phyloP scores from a whole-genome alignment of 2,113 vertebrate genomes.

The Oophaga pumilio region DNA sequence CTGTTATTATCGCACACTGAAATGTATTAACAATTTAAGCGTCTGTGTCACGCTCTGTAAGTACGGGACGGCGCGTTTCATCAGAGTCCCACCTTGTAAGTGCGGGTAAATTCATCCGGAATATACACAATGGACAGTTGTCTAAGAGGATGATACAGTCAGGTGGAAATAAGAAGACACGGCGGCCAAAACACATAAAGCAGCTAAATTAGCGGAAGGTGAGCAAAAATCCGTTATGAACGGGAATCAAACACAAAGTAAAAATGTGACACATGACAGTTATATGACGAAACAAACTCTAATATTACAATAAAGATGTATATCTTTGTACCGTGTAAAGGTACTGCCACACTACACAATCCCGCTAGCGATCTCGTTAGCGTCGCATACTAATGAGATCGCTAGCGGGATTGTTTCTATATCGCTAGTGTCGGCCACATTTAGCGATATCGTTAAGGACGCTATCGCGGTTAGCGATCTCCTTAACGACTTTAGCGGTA shows the following conservation, averaged over 20 bases:
- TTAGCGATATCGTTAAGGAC: no score
- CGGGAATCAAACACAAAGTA: not conserved
- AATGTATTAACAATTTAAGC: slow-evolving; percentile 19
- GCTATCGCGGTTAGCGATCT: no score
- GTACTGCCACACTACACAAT: no score
- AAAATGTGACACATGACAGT: not conserved
- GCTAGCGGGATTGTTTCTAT: no score
- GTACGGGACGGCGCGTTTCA: slow-evolving; percentile 7
- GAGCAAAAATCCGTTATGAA: not conserved
- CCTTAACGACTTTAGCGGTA: no score
- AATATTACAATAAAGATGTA: no score
- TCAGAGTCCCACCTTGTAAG: slow-evolving; percentile 19
- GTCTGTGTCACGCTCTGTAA: not conserved
- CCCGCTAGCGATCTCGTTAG: no score
- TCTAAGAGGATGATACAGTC: not conserved
- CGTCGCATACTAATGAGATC: no score
- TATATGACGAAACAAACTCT: no score
- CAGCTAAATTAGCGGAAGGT: not conserved
- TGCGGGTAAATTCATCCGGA: not conserved
- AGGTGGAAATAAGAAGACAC: not conserved
- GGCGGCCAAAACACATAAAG: not conserved
- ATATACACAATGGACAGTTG: not conserved
- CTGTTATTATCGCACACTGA: slow-evolving; percentile 18
- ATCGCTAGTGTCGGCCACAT: no score
- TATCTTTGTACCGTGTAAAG: no score